Evolutionary conservation across 2,113 vertebrate genomes (phyloP).

Genomic region (Neotragus moschatus): DNA sequence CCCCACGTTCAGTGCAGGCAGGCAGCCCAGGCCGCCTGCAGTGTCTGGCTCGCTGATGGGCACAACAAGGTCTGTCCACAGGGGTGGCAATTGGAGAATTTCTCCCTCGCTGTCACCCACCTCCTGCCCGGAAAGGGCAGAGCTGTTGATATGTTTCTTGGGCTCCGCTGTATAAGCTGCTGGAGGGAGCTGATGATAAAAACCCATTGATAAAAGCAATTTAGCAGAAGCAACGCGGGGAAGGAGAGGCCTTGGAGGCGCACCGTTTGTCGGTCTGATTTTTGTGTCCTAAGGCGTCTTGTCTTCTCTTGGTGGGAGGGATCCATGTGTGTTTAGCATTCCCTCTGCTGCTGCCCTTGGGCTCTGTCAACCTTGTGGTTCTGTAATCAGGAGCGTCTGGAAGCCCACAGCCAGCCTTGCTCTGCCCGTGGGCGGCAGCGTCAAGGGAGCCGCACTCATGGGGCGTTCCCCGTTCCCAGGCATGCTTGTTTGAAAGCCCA

Average conservation of each 20-base stretch:
- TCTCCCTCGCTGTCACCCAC: neutral
- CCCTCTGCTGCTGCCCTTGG: neutral
- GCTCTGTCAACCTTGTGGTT: neutral
- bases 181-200: neutral
- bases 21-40: fast-evolving
- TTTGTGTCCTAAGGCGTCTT: neutral
- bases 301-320: neutral
- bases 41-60: neutral
- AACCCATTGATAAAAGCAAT: neutral
- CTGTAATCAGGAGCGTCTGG: neutral
- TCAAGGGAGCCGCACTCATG: neutral
- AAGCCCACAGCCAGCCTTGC: neutral
- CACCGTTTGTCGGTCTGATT: neutral
- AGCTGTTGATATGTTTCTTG: neutral
- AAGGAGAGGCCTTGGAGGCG: neutral
- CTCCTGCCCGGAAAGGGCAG: neutral
- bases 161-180: neutral
- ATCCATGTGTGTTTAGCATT: neutral
- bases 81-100: neutral
- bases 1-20: neutral
- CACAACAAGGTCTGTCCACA: neutral
- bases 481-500: neutral
- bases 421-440: neutral
- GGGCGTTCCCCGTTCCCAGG: neutral
- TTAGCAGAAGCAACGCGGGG: neutral